Conservation (phyloP, 92 coral and sea anemone genomes). For the Epizoanthus illoricatus region DNA sequence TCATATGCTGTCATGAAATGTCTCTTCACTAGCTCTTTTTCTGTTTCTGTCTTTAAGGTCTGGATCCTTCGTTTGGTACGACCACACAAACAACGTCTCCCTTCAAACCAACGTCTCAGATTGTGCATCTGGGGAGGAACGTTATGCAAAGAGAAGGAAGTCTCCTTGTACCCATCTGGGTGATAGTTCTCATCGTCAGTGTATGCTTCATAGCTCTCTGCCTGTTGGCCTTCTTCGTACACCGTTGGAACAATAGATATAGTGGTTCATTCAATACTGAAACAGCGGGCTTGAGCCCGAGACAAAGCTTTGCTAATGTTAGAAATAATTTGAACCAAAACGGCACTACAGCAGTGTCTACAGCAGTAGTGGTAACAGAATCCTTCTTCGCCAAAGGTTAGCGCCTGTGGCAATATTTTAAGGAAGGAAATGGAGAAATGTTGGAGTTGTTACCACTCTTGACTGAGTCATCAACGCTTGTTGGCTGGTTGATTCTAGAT, state of each 20-base stretch:
- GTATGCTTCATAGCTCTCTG: slow-evolving; percentile 22
- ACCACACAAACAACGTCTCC: neutral
- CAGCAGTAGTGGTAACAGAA: neutral
- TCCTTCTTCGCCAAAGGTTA: slow-evolving; percentile 8
- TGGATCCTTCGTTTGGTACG: neutral
- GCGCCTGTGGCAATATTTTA: neutral
- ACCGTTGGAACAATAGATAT: slow-evolving; percentile 36
- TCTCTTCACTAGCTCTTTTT: neutral
- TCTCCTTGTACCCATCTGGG: slow-evolving; percentile 36
- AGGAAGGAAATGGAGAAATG: neutral
- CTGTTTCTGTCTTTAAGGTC: neutral
- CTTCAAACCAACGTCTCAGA: slow-evolving; percentile 16
- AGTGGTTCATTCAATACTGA: slow-evolving; percentile 32
- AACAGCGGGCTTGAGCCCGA: slow-evolving; percentile 7
- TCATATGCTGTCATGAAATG: neutral
- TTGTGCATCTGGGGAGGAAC: neutral
- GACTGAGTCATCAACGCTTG: neutral
- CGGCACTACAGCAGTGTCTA: neutral
- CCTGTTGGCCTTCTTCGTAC: slow-evolving; percentile 1
- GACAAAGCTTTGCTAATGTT: slow-evolving; percentile 5
- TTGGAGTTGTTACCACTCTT: neutral
- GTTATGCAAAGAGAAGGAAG: neutral
- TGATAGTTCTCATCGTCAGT: slow-evolving; percentile 12
- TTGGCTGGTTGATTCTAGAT: neutral
- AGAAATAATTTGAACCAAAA: slow-evolving; percentile 1